Evolutionary conservation across 2,888 invertebrate genomes (phyloP).

Genomic region (Fragum fragum): DNA sequence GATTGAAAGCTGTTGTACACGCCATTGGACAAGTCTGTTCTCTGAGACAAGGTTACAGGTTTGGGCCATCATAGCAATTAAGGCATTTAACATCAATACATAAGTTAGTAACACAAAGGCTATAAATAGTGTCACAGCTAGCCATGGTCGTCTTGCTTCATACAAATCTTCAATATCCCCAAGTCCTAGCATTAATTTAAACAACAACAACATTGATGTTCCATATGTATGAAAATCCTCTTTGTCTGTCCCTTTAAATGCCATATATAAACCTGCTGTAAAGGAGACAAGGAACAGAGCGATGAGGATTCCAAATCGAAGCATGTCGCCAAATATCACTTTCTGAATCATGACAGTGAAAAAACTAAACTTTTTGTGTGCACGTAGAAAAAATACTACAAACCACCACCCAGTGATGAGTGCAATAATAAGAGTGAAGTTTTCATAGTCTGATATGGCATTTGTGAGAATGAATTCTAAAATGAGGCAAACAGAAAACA

Average conservation of each 20-base stretch:
- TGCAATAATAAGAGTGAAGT: conserved; percentile 71
- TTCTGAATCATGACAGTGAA: conserved; percentile 80
- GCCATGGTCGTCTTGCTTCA: conserved; percentile 72
- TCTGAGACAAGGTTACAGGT: conserved; percentile 74
- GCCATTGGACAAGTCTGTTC: conserved; percentile 74
- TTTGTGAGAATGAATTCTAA: conserved; percentile 63
- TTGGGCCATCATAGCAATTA: conserved; percentile 82
- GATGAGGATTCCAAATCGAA: conserved; percentile 74
- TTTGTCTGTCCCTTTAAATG: conserved; percentile 65
- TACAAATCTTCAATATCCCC: conserved; percentile 69
- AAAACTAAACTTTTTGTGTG: conserved; percentile 75
- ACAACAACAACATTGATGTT: conserved; percentile 72
- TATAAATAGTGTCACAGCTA: conserved; percentile 72
- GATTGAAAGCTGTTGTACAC: conserved; percentile 73
- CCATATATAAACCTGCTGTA: conserved; percentile 75
- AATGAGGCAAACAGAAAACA: conserved; percentile 69
- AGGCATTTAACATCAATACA: conserved; percentile 77
- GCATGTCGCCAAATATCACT: conserved; percentile 72
- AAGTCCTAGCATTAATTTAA: conserved; percentile 78
- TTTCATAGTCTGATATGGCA: conserved; percentile 44
- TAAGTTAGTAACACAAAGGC: conserved; percentile 75
- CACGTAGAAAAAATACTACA: conserved; percentile 74
- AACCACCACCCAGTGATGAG: conserved; percentile 79
- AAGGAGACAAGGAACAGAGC: conserved; percentile 73
- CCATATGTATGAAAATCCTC: conserved; percentile 67